These are phyloP conservation scores for Theropithecus gelada DNA, from an alignment of 2,113 vertebrate species.

Conservation along the genomic window DNA sequence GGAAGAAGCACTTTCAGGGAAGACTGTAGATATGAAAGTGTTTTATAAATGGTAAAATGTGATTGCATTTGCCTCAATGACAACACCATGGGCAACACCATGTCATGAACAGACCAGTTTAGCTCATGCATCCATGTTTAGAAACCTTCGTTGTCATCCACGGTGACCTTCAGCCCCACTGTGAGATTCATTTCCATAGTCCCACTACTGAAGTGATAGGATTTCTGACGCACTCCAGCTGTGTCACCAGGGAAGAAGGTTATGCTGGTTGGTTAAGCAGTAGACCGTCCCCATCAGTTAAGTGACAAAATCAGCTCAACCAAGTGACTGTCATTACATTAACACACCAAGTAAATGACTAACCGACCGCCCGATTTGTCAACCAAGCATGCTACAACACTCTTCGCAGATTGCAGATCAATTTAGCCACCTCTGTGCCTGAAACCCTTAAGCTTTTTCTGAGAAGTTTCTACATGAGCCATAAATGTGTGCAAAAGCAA, in stretches of 20 bases:
- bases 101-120: not conserved
- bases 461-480: not conserved
- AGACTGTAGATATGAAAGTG: not conserved
- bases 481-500: not conserved
- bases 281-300: not conserved
- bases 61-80: not conserved
- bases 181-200: not conserved
- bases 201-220: not conserved
- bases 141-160: not conserved
- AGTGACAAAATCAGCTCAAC: not conserved
- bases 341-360: conserved; percentile 2
- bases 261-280: not conserved
- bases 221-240: not conserved
- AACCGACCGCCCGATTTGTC: not conserved
- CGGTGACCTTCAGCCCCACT: not conserved
- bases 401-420: not conserved
- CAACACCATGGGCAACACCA: not conserved
- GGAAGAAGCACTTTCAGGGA: not conserved
- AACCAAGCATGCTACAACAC: not conserved
- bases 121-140: not conserved
- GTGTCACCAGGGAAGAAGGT: not conserved
- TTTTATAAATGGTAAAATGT: not conserved
- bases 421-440: not conserved
- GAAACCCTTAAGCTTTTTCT: not conserved
- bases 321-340: not conserved